Evolutionary conservation across 2,797 vertebrate species (phyloP), one percentile per base, ranked within the genome.

Genomic region (Pogoniulus pusillus): DNA sequence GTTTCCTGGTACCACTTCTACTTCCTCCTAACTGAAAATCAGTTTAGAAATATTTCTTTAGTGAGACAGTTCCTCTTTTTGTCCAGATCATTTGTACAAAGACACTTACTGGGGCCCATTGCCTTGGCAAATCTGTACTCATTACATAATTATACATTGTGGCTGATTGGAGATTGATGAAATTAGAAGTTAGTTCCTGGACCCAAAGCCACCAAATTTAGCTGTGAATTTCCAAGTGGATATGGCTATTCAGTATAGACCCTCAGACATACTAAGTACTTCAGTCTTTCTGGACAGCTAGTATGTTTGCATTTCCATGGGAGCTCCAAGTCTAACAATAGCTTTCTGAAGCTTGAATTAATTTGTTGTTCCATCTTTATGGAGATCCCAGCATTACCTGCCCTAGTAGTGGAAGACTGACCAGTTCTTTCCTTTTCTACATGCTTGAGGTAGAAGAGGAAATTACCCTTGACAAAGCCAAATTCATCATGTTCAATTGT

Each of bases 1-100:
- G 73, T 23, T 85, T 91, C 34, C 14, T 41, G 29, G 45, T 90
- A 14, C 9, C 34, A 82, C 73, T 78, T 79, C 13, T 20, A 30
- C 57, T 94, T 88, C 90, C 19, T 43, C 58, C 37, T 82, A 49
- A 76, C 18, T 91, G 59, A 93, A 96, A 91, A 91, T 71, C 12
- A 84, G 37, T 65, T 78, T 70, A 59, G 35, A 92, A 82, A 47
- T 73, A 86, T 66, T 91, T 12, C 27, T 84, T 6, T 71, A 69
- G 49, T 47, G 34, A 89, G 20, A 43, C 24, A 68, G 26, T 90
- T 32, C 15, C 17, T 75, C 43, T 43, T 83, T 84, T 32, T 80
- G 29, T 74, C 27, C 32, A 70, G 27, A 34, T 72, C 27, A 29
- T 68, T 85, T 88, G 41, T 83, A 20, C 18, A 53, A 54, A 58